These are phyloP conservation scores for Apus apus DNA, from an alignment of 2,113 vertebrate genomes.

Conservation along the genomic window DNA sequence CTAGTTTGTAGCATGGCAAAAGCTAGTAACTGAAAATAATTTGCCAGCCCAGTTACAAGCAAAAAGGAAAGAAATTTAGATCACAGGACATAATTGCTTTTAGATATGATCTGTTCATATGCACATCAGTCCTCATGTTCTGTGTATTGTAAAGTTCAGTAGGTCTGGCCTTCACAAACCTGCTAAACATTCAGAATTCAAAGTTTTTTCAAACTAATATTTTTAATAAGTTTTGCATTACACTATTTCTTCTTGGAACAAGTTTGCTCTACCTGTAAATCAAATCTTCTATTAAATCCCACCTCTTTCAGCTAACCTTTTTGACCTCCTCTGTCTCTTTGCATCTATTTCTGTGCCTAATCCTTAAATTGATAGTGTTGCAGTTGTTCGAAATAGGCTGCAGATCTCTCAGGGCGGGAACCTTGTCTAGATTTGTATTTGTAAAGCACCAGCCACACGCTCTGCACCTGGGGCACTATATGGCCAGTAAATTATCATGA, in stretches of 20 bases:
- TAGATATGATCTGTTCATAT: not conserved
- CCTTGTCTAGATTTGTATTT: constrained; percentile 10
- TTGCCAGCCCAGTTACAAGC: not conserved
- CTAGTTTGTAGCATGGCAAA: not conserved
- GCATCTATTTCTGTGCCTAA: not conserved
- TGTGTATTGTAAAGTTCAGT: not conserved
- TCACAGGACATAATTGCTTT: fast-evolving
- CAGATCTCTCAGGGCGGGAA: constrained; percentile 13
- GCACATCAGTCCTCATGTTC: not conserved
- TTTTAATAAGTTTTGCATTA: not conserved
- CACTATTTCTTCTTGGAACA: not conserved
- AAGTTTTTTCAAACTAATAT: not conserved
- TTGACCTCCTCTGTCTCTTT: not conserved
- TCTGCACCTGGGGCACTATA: not conserved
- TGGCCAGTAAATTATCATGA: not conserved
- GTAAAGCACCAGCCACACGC: not conserved
- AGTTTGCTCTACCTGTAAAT: not conserved
- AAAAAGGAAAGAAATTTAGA: not conserved
- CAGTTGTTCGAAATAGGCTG: not conserved
- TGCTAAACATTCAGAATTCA: not conserved
- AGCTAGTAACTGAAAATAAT: not conserved
- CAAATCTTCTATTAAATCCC: not conserved
- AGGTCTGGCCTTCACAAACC: not conserved
- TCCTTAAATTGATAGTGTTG: constrained; percentile 26
- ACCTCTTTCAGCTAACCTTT: not conserved